phyloP scores from a whole-genome alignment of 1,140 invertebrate genomes.

The Drosophila serrata region DNA sequence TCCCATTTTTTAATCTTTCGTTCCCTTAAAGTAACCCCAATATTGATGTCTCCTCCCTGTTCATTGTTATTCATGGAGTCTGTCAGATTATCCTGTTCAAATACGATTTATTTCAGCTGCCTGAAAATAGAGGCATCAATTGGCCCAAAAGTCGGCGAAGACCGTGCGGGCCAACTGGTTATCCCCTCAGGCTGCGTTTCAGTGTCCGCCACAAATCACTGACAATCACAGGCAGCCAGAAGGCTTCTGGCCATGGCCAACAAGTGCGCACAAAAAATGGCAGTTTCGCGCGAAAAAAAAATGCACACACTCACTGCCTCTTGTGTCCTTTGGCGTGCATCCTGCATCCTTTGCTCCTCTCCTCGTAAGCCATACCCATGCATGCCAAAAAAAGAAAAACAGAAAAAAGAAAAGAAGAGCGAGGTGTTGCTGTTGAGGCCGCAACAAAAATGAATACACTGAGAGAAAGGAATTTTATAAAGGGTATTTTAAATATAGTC shows the following conservation, averaged over 20 bases:
- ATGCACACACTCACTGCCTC: slow-evolving; percentile 25
- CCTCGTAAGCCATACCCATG: not conserved
- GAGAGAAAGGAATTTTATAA: not conserved
- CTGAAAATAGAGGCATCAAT: slow-evolving; percentile 44
- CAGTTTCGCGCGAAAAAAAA: slow-evolving; percentile 45
- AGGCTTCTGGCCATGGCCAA: slow-evolving; percentile 40
- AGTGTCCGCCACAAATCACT: slow-evolving; percentile 64
- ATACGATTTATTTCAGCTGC: slow-evolving; percentile 26
- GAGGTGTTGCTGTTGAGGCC: slow-evolving; percentile 60
- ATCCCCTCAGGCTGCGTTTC: slow-evolving; percentile 16
- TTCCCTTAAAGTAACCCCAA: not conserved
- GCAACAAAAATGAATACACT: slow-evolving; percentile 39
- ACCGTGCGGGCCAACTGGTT: slow-evolving; percentile 13
- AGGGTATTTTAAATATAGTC: no score
- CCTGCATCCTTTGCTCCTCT: slow-evolving; percentile 22
- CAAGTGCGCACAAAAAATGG: slow-evolving; percentile 38
- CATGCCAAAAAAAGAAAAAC: not conserved
- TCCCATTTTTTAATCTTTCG: not conserved
- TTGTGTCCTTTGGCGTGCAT: slow-evolving; percentile 25
- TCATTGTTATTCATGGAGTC: slow-evolving; percentile 12
- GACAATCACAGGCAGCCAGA: slow-evolving; percentile 61
- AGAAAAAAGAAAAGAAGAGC: not conserved
- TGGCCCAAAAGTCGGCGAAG: slow-evolving; percentile 19
- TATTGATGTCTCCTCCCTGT: not conserved
- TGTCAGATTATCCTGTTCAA: slow-evolving; percentile 12